A percentile compares a stretch with the other conserved stretches of the same genome.
Evolutionary conservation across 1,140 invertebrate genomes (phyloP).

Genomic region (Pseudomyrmex pallidus): DNA sequence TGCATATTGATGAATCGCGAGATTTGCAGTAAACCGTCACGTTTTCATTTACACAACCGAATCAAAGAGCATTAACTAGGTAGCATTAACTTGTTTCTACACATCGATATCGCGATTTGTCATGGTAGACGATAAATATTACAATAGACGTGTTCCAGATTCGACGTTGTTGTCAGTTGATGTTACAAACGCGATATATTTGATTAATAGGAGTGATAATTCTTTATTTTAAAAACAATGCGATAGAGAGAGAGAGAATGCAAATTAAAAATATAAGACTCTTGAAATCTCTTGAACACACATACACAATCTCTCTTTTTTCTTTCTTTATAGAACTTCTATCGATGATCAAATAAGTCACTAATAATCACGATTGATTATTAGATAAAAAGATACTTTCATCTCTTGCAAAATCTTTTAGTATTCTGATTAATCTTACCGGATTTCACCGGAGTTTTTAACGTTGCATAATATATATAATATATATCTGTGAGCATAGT

Average conservation of each 20-base stretch:
- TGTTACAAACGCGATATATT: not conserved
- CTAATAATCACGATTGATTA: slow-evolving; percentile 23
- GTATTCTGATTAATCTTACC: not conserved
- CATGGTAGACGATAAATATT: slow-evolving; percentile 24
- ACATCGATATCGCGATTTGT: slow-evolving; percentile 76
- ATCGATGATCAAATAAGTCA: slow-evolving; percentile 9
- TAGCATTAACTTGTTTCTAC: no score
- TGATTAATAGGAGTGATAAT: not conserved
- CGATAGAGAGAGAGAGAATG: no score
- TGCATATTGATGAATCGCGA: slow-evolving; percentile 54
- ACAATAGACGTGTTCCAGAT: slow-evolving; percentile 5
- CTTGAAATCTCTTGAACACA: no score
- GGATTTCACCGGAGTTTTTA: slow-evolving; percentile 35
- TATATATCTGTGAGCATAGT: no score
- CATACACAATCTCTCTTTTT: no score
- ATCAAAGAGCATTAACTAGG: no score
- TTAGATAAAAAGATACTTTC: slow-evolving; percentile 13
- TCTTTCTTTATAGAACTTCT: not conserved
- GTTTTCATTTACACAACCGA: no score
- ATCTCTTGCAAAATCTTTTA: slow-evolving; percentile 39
- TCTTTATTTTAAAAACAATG: not conserved
- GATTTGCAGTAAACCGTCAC: no score
- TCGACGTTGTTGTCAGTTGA: not conserved
- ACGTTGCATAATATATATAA: slow-evolving; percentile 35
- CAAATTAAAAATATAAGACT: no score